Base-by-base conservation (phyloP, 2,113 vertebrate genomes). In the Piprites chloris region DNA sequence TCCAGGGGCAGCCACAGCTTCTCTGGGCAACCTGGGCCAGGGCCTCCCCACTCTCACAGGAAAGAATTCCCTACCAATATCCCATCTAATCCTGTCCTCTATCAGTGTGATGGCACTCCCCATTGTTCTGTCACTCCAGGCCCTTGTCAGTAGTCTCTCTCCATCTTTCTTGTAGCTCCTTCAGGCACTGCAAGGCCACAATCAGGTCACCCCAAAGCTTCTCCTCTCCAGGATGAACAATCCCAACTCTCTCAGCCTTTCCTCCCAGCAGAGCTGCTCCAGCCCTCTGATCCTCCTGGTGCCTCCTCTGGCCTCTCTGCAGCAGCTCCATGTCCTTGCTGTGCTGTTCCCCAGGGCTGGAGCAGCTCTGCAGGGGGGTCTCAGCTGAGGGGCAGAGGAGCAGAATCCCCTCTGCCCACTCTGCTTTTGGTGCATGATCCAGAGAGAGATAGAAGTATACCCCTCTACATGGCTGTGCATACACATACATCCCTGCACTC, bases 401-500 rank as follows among this genome's bases (percentile, higher is more conserved):
- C n/a, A 75, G 6, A 53, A 39, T 69, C 47, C 11, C 66, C 33
- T 39, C 23, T 33, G 9, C 27, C 55, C 55, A 33, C 5, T 1
- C 7, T 52, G 39, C 33, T 78, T 77, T 69, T 52, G 65, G 12
- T 69, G 46, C 18, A 15, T 22, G 14, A 37, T 27, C 39, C 5
- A 27, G 12, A 41, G 27, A 24, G 33, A 37, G 35, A 24, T 24
- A 63, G 37, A 63, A 42, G 42, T 37, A 37, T 26, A 11, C 35
- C 26, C 58, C 10, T 59, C 6, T 5, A 32, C 11, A 17, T 5
- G 11, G 16, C 26, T 12, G 35, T n/a, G 7, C 4, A 37, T 1
- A 47, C 6, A 24, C 3, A 4, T 13, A 5, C 7, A 33, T 9
- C 8, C 2, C 28, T 3, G 3, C 15, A 37, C 1, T 9, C 16